Evolutionary conservation across 2,888 invertebrate genomes (phyloP).

Genomic region (Ametastegia equiseti): DNA sequence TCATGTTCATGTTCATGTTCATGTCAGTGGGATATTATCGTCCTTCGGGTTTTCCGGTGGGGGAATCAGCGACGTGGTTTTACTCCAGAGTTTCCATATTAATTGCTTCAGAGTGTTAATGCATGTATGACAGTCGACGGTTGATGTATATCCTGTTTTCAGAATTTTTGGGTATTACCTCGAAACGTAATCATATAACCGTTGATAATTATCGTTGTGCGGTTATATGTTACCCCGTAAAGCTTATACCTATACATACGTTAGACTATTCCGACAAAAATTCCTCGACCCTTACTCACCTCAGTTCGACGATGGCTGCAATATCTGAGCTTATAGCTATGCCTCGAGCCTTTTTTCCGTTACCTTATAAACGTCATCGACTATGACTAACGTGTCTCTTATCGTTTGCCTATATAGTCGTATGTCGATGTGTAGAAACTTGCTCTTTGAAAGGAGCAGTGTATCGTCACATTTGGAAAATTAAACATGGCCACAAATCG

Average conservation of each 20-base stretch:
- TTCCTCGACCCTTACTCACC: conserved; percentile 40
- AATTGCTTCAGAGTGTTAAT: too few relatives aligned
- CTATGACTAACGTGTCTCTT: not conserved
- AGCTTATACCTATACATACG: not conserved
- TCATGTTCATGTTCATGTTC: not conserved
- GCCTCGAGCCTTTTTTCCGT: conserved; percentile 32
- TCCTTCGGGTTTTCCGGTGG: not conserved
- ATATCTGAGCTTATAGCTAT: not conserved
- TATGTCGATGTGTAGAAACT: too few relatives aligned
- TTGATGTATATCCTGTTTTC: too few relatives aligned
- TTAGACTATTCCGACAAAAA: not conserved
- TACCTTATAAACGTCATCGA: conserved; percentile 8
- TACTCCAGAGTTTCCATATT: too few relatives aligned
- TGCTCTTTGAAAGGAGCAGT: too few relatives aligned
- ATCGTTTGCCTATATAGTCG: too few relatives aligned
- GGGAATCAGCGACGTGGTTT: too few relatives aligned
- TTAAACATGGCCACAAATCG: too few relatives aligned
- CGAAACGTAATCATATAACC: not conserved
- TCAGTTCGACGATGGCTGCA: not conserved
- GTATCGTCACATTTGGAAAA: too few relatives aligned
- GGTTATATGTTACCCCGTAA: not conserved
- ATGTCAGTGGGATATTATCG: too few relatives aligned
- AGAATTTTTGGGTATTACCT: too few relatives aligned
- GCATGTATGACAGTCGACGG: too few relatives aligned
- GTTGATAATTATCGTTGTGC: not conserved